Evolutionary conservation across 2,113 vertebrate genomes (phyloP), one percentile per base, ranked within the genome.

Genomic region (Beaufortia kweichowensis): DNA sequence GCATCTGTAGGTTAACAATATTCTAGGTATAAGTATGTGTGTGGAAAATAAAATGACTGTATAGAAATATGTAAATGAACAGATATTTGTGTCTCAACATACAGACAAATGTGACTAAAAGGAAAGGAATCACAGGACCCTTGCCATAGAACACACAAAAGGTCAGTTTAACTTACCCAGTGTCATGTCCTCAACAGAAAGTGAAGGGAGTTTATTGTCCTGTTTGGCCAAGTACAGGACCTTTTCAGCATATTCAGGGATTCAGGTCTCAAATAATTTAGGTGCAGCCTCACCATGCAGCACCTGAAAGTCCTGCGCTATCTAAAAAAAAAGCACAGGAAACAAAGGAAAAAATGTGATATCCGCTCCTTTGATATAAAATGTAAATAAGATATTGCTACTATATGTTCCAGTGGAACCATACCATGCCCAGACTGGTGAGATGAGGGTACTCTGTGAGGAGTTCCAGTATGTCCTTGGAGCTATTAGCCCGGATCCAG

Each of bases 1-100:
- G 62, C 62, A 64, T 64, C 62, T 64, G 62, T 64, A 64, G 17
- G 62, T 64, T 64, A 64, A 28, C 29, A 64, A 64, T 56, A 56
- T 56, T 56, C 53, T 56, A 56, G 21, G 53, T 56, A 56, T 56
- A n/a, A 23, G 21, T 56, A 56, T 56, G 53, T 56, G 17, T 64
- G 28, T 64, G 35, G 17, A 64, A 31, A 63, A 29, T 8, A 63
- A 63, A 29, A 63, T 11, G 33, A 63, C 28, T 21, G 39, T 41
- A 33, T 35, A 63, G 28, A 63, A 29, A 63, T 35, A 63, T 56
- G 61, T 63, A 63, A 31, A 63, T 63, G 61, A 63, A 63, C 28
- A 41, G 39, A 31, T 63, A 63, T 29, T 63, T 35, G 33, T 35
- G 33, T 31, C 26, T 63, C 29, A n/a, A 64, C 61, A 64, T 21